Base-by-base conservation (phyloP, 1,140 invertebrate species). In the Pararge aegeria region DNA sequence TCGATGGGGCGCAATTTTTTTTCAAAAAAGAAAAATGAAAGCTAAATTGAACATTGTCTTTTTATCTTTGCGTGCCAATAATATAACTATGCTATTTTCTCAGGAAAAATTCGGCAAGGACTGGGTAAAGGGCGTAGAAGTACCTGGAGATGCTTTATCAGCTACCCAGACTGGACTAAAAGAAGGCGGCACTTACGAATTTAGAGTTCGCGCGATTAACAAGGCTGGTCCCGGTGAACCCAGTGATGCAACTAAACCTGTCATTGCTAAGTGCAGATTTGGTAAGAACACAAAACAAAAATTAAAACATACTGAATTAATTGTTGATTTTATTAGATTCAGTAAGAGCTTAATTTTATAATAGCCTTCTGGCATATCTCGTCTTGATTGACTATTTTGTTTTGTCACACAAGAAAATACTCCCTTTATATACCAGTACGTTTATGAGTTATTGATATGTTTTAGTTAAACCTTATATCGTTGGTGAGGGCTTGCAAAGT, bases 121-220 rank as follows among this genome's bases (percentile, higher is more conserved):
- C 81, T 96, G 97, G 97, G 92, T 94, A 55, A 93, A 92, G 64
- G 95, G 94, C 24, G 94, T 96, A 73, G 94, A 95, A 76, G 94
- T 97, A 30, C 92, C 94, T 19, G 96, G 95, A 3, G 95, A 97
- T 73, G 91, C 94, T 10, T 92, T 94, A 1, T 81, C 92, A 53
- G 95, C 93, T 6, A 97, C 96, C 0, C 95, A 98, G 46, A 94
- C 96, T 73, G 96, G 96, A 6, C 91, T 99, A 9, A 97, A 98
- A 79, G 98, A 99, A 92, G 97, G 97, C 15, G 94, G 94, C 54
- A 96, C 97, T 64, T 99, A 99, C 74, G 97, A 99, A 91, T 99
- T 99, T 90, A 93, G 98, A 65, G 95, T 99, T 38, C 93, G 96
- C 66, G 98, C 98, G 52, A 94, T 98, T 50, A 99, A 99, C 90